Conservation (phyloP, 1,140 invertebrate species). For the Aphelenchoides besseyi region DNA sequence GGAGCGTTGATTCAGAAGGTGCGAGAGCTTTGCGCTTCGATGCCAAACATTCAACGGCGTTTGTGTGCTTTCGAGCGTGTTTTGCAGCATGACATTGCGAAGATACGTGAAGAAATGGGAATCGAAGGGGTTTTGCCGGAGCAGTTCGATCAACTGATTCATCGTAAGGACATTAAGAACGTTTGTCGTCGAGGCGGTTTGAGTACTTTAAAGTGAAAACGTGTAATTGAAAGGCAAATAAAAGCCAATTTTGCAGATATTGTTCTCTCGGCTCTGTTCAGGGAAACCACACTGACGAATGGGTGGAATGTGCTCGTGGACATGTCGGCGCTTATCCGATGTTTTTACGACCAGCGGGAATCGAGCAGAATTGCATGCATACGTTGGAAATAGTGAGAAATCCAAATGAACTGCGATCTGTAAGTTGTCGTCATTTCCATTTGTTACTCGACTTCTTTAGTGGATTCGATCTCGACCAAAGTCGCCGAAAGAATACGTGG, state of each 20-base stretch:
- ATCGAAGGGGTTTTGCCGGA: slow-evolving; percentile 38
- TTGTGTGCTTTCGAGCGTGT: slow-evolving; percentile 45
- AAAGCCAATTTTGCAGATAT: slow-evolving; percentile 15
- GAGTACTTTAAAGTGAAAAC: slow-evolving; percentile 33
- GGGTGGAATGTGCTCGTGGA: slow-evolving; percentile 36
- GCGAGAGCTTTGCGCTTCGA: slow-evolving; percentile 38
- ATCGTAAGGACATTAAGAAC: slow-evolving; percentile 41
- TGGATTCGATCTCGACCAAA: slow-evolving; percentile 27
- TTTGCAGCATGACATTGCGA: slow-evolving; percentile 37
- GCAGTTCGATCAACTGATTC: slow-evolving; percentile 47
- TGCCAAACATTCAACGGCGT: slow-evolving; percentile 26
- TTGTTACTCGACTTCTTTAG: background rate
- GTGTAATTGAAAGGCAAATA: background rate
- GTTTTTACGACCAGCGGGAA: slow-evolving; percentile 38
- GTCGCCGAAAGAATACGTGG: slow-evolving; percentile 33
- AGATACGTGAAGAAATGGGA: slow-evolving; percentile 38
- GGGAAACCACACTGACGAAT: slow-evolving; percentile 38
- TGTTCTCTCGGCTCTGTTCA: slow-evolving; percentile 48
- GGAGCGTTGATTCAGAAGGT: slow-evolving; percentile 41
- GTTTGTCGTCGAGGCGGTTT: slow-evolving; percentile 43
- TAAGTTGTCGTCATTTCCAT: slow-evolving; percentile 16
- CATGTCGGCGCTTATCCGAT: slow-evolving; percentile 47
- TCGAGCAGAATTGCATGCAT: slow-evolving; percentile 42
- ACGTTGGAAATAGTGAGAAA: slow-evolving; percentile 39
- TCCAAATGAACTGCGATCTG: slow-evolving; percentile 34